These are phyloP conservation scores for Anolis carolinensis DNA, from an alignment of 2,113 vertebrate species.

Conservation along the genomic window DNA sequence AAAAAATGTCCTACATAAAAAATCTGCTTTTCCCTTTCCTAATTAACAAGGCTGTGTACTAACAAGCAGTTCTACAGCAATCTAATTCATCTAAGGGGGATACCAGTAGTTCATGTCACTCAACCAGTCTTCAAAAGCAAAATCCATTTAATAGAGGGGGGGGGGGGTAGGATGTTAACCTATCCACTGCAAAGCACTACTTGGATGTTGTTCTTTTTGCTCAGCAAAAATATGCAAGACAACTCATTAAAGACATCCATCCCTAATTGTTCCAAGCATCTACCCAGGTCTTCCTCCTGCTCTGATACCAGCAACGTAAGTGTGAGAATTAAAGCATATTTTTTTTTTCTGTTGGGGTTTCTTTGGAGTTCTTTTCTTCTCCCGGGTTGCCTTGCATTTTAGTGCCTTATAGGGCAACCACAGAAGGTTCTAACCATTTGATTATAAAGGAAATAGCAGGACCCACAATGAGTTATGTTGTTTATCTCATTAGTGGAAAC, in stretches of 20 bases:
- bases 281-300: neutral
- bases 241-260: conserved; percentile 4
- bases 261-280: conserved; percentile 34
- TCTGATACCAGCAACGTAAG: neutral
- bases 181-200: conserved; percentile 15
- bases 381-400: conserved; percentile 40
- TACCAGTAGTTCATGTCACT: neutral
- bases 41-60: conserved; percentile 21
- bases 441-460: conserved; percentile 70
- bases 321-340: conserved; percentile 8
- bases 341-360: neutral
- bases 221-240: conserved; percentile 14
- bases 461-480: conserved; percentile 74
- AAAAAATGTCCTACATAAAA: conserved; percentile 28
- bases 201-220: neutral
- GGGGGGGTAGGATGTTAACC: neutral
- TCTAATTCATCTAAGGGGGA: neutral
- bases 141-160: conserved; percentile 26
- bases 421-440: conserved; percentile 63
- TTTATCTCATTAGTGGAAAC: conserved; percentile 81
- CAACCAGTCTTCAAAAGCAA: conserved; percentile 9
- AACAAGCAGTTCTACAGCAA: conserved; percentile 4
- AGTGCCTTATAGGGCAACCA: conserved; percentile 69
- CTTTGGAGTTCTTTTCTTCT: conserved; percentile 7
- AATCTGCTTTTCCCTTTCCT: conserved; percentile 8